A percentile compares a stretch with the other conserved stretches of the same genome.
phyloP scores from a whole-genome alignment of 2,888 invertebrate species.

The Drosophila percnosoma region DNA sequence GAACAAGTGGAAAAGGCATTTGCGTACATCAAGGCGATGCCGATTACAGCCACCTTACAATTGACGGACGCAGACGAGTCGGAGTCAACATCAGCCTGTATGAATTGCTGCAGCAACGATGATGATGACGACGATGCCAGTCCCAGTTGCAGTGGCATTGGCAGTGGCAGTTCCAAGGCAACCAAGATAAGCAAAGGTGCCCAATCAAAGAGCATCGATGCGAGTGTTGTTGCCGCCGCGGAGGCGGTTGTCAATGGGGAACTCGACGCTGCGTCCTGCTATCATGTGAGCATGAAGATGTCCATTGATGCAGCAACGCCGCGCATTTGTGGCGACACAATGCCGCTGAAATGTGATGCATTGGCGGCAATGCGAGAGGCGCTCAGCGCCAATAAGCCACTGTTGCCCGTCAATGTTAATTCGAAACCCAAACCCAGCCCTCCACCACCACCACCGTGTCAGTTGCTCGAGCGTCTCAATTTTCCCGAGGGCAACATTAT shows the following conservation, averaged over 20 bases:
- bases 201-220: constrained; percentile 43
- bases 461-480: constrained; percentile 63
- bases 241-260: constrained; percentile 68
- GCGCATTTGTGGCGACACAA: constrained; percentile 55
- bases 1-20: constrained; percentile 66
- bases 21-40: constrained; percentile 59
- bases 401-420: constrained; percentile 40
- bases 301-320: constrained; percentile 68
- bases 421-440: constrained; percentile 45
- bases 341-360: constrained; percentile 64
- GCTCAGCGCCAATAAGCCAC: constrained; percentile 51
- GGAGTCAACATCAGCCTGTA: constrained; percentile 26
- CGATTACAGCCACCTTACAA: constrained; percentile 35
- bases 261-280: constrained; percentile 64
- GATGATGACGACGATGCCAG: constrained; percentile 35
- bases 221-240: constrained; percentile 47
- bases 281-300: constrained; percentile 75
- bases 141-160: constrained; percentile 29
- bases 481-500: constrained; percentile 74
- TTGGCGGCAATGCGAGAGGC: constrained; percentile 57
- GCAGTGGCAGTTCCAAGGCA: constrained; percentile 18
- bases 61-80: constrained; percentile 24
- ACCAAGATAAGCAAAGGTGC: constrained; percentile 38
- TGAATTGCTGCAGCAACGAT: constrained; percentile 42
- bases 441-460: constrained; percentile 59